phyloP scores from a whole-genome alignment of 2,888 invertebrate species.

The Nomada goodeniana region DNA sequence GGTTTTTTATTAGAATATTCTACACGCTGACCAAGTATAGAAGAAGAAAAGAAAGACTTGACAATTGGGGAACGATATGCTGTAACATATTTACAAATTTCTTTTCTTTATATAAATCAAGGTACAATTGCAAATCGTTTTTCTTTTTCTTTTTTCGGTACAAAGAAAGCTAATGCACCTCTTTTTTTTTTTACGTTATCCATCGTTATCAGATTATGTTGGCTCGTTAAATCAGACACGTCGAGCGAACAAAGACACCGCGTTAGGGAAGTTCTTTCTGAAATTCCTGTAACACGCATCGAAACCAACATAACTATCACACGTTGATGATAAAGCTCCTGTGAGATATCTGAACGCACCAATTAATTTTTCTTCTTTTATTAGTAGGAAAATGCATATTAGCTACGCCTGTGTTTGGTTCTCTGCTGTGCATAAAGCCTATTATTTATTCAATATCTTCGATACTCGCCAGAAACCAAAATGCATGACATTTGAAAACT shows the following conservation, averaged over 20 bases:
- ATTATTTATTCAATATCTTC: slow-evolving; percentile 26
- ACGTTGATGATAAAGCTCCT: slow-evolving; percentile 1
- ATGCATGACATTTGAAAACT: slow-evolving; percentile 35
- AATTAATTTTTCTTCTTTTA: slow-evolving; percentile 6
- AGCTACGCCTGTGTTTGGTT: slow-evolving; percentile 36
- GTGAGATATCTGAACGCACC: slow-evolving; percentile 39
- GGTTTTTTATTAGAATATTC: slow-evolving; percentile 43
- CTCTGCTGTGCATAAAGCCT: slow-evolving; percentile 45
- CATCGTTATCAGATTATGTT: slow-evolving; percentile 50
- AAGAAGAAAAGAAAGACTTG: slow-evolving; percentile 52
- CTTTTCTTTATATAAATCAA: slow-evolving; percentile 66
- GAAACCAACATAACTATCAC: slow-evolving; percentile 37
- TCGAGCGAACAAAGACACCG: slow-evolving; percentile 49
- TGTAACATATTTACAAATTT: slow-evolving; percentile 71
- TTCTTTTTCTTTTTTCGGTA: slow-evolving; percentile 21
- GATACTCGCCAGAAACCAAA: slow-evolving; percentile 23
- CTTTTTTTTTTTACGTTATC: slow-evolving; percentile 11
- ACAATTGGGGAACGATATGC: slow-evolving; percentile 68
- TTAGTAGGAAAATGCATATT: slow-evolving; percentile 51
- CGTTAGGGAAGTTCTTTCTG: slow-evolving; percentile 4
- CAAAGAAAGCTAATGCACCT: slow-evolving; percentile 61
- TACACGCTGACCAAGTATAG: slow-evolving; percentile 15
- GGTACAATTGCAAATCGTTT: slow-evolving; percentile 63
- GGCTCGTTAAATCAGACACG: slow-evolving; percentile 44
- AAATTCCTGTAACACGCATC: slow-evolving; percentile 8